Evolutionary conservation across 2,888 invertebrate species (phyloP).

Genomic region (Tridacna gigas): DNA sequence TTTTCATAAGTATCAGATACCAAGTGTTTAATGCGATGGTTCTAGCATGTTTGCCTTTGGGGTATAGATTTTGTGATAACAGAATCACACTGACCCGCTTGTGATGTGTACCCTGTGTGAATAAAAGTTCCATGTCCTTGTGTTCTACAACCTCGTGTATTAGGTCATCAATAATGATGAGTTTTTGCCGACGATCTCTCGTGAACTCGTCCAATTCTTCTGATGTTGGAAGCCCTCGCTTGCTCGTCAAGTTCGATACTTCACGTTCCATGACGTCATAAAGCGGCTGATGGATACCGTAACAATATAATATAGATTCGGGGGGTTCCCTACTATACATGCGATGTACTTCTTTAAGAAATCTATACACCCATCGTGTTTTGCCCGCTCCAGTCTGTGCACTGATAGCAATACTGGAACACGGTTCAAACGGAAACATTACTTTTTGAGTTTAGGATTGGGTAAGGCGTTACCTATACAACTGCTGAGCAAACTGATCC

Average conservation of each 20-base stretch:
- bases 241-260: conserved; percentile 32
- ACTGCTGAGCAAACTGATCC: conserved; percentile 48
- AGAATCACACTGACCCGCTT: conserved; percentile 27
- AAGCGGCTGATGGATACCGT: conserved; percentile 46
- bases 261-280: conserved; percentile 43
- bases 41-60: too few relatives aligned
- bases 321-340: conserved; percentile 55
- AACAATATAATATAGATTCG: conserved; percentile 38
- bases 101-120: conserved; percentile 45
- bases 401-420: conserved; percentile 57
- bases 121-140: conserved; percentile 40
- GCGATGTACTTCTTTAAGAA: conserved; percentile 29
- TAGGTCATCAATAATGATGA: conserved; percentile 44
- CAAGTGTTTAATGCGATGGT: too few relatives aligned
- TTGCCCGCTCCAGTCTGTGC: too few relatives aligned
- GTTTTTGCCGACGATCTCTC: conserved; percentile 15
- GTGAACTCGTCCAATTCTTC: conserved; percentile 46
- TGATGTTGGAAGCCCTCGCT: conserved; percentile 26
- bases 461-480: conserved; percentile 41
- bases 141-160: conserved; percentile 35
- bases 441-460: conserved; percentile 47
- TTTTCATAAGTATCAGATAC: too few relatives aligned
- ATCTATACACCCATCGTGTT: conserved; percentile 51
- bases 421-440: conserved; percentile 53
- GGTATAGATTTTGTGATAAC: conserved; percentile 23